Evolutionary conservation across 2,888 invertebrate genomes (phyloP).

Genomic region (Endomychus coccineus): DNA sequence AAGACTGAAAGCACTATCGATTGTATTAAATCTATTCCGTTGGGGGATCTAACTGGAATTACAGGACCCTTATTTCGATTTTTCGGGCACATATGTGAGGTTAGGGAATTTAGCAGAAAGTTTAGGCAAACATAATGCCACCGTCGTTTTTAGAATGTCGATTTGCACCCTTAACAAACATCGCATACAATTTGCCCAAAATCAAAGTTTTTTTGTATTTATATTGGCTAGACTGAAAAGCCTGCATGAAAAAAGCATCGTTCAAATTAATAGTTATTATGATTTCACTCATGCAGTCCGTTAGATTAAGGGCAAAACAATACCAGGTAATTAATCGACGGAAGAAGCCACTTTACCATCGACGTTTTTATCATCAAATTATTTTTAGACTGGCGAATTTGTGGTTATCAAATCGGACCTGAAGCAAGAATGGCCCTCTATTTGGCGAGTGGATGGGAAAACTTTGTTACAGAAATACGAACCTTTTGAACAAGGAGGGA

Average conservation of each 20-base stretch:
- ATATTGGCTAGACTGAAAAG: not conserved
- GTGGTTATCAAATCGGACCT: slow-evolving; percentile 78
- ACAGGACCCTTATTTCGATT: no score
- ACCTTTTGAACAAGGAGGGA: slow-evolving; percentile 73
- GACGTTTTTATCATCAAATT: not conserved
- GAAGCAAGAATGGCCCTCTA: slow-evolving; percentile 72
- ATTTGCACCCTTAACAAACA: no score
- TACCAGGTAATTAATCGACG: slow-evolving; percentile 28
- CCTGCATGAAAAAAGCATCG: slow-evolving; percentile 4
- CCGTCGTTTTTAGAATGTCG: no score
- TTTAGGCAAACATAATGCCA: no score
- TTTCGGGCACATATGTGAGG: no score
- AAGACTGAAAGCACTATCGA: no score
- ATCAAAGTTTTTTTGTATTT: not conserved
- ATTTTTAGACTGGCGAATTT: slow-evolving; percentile 76
- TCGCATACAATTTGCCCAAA: no score
- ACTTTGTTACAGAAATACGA: slow-evolving; percentile 75
- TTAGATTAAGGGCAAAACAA: slow-evolving; percentile 34
- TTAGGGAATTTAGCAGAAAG: no score
- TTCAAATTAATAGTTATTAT: slow-evolving; percentile 11
- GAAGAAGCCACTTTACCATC: not conserved
- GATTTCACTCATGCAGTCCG: slow-evolving; percentile 27
- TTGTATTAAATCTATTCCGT: no score
- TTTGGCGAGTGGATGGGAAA: slow-evolving; percentile 88
- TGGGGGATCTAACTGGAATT: no score